Base-by-base conservation (phyloP, 2,888 invertebrate species). In the Drosophila peninsularis region DNA sequence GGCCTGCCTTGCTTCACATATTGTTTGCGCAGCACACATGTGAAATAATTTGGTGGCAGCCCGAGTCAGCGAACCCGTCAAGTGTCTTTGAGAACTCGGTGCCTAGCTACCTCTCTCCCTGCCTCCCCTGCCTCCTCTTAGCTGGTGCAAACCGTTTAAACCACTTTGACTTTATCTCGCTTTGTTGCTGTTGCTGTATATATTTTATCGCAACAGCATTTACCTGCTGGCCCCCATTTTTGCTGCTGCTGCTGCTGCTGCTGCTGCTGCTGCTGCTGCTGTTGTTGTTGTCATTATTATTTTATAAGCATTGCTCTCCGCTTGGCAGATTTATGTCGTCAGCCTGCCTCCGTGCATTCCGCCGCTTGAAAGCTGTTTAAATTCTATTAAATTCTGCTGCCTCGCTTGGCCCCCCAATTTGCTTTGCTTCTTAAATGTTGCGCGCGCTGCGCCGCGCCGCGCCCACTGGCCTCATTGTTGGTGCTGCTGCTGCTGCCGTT, bases 321-420 rank as follows among this genome's bases (percentile, higher is more conserved):
- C 62, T 63, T 71, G 80, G 79, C 79, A 81, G 85, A 81, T 81
- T 81, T 84, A 81, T 84, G 85, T 67, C 67, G 64, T 19, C 61
- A 45, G 50, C 68, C 58, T 54, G 42, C 47, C n/a, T n/a, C 27
- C 56, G 36, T 39, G 34, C 39, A 47, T 72, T 44, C 42, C 41
- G 80, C 75, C 75, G 42, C 42, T 68, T 68, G 77, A 85, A 85
- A 74, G 82, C 70, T 65, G 82, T 70, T 82, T 85, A 82, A 82
- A 82, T 85, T 82, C 85, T 82, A 85, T 82, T 85, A 80, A 85
- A 82, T 82, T 80, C 78, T 71, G 66, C 62, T 45, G 60, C 54
- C 68, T 47, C 14, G 62, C 65, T 62, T 50, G 61, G 37, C 54
- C 54, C 47, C 13, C 41, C 17, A 79, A 76, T 71, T 69, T 71